A percentile compares a stretch with the other conserved stretches of the same genome.
Evolutionary conservation across 2,888 invertebrate genomes (phyloP).

Genomic region (Pterostichus niger): DNA sequence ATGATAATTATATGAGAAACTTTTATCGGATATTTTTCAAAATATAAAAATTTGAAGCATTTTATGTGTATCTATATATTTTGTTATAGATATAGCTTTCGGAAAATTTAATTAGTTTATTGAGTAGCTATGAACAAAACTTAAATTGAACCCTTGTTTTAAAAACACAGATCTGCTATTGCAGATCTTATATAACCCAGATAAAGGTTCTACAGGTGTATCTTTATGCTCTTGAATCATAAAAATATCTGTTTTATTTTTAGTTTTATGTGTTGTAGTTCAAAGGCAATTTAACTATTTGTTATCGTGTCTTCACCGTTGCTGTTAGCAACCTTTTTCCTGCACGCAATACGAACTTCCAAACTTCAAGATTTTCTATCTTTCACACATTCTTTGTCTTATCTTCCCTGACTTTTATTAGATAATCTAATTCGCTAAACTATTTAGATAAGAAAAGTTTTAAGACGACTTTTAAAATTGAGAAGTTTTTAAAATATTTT

Average conservation of each 20-base stretch:
- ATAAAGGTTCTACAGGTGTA: slow-evolving; percentile 3
- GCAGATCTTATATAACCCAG: neutral
- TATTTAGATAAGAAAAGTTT: neutral
- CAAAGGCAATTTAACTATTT: slow-evolving; percentile 23
- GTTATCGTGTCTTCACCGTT: neutral
- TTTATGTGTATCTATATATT: too few relatives aligned
- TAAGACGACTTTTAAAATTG: neutral
- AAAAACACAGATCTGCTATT: neutral
- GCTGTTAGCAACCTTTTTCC: neutral
- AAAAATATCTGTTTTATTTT: neutral
- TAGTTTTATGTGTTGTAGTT: slow-evolving; percentile 3
- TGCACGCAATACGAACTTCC: slow-evolving; percentile 1
- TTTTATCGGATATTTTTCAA: too few relatives aligned
- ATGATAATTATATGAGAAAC: too few relatives aligned
- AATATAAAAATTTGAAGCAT: too few relatives aligned
- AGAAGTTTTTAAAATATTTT: too few relatives aligned
- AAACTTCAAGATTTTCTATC: too few relatives aligned
- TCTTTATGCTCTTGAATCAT: neutral
- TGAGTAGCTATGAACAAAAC: too few relatives aligned
- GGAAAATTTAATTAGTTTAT: too few relatives aligned
- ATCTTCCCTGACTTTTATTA: neutral
- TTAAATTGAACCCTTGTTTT: too few relatives aligned
- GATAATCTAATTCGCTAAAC: slow-evolving; percentile 7
- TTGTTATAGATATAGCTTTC: too few relatives aligned
- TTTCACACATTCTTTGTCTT: neutral